Conservation (phyloP, 2,797 vertebrate genomes). For the Huso huso region DNA sequence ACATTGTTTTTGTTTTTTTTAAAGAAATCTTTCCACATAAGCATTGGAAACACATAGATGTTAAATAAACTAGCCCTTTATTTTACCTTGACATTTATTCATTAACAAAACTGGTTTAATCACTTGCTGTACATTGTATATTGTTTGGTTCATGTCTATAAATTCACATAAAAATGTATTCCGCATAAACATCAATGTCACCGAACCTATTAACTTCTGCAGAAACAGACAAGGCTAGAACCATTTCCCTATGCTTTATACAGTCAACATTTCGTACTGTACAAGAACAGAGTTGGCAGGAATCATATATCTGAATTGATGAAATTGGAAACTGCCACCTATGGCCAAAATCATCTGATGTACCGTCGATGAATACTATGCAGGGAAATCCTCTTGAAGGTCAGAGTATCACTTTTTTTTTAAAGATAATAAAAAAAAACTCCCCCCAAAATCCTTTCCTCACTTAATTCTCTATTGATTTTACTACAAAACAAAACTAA, state of each 20-base stretch:
- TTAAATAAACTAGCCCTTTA: no score
- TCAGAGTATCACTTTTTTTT: conserved; percentile 19
- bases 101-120: background rate
- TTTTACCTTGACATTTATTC: conserved; percentile 3
- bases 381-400: conserved; percentile 11
- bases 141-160: background rate
- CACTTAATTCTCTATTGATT: conserved; percentile 33
- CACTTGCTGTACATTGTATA: background rate
- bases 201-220: background rate
- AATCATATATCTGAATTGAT: background rate
- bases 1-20: background rate
- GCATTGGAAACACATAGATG: background rate
- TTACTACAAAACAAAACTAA: conserved; percentile 33
- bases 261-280: background rate
- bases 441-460: conserved; percentile 24
- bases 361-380: background rate
- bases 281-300: background rate
- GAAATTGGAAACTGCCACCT: conserved; percentile 2
- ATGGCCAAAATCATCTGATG: conserved; percentile 7
- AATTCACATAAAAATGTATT: conserved; percentile 4
- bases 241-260: background rate
- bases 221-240: conserved; percentile 1
- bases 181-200: conserved; percentile 4
- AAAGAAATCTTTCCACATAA: background rate
- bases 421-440: conserved; percentile 12